A percentile compares a stretch with the other conserved stretches of the same genome.
phyloP scores from a whole-genome alignment of 2,888 invertebrate species.

The Diarsia brunnea region DNA sequence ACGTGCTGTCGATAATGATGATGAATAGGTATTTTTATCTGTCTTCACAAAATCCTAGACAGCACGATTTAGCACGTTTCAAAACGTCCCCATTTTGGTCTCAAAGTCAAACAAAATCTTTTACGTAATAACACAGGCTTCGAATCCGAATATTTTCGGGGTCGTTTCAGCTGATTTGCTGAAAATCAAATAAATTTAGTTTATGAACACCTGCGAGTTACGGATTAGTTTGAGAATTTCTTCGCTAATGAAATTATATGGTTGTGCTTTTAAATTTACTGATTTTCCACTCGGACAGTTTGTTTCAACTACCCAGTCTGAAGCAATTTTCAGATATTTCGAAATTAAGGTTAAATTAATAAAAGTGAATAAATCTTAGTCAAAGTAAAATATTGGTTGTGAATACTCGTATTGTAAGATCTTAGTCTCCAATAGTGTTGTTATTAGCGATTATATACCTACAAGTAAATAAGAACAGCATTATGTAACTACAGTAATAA shows the following conservation, averaged over 20 bases:
- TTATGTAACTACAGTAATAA: neutral
- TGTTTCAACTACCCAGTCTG: constrained; percentile 26
- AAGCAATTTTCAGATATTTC: constrained; percentile 17
- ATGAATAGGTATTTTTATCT: neutral
- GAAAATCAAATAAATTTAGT: constrained; percentile 52
- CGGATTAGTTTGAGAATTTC: constrained; percentile 40
- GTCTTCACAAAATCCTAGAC: neutral
- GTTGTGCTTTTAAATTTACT: constrained; percentile 28
- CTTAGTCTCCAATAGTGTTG: neutral
- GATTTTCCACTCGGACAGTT: constrained; percentile 41
- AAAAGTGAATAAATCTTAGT: neutral
- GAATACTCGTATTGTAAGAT: neutral
- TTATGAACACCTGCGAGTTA: constrained; percentile 56
- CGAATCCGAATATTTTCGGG: constrained; percentile 43
- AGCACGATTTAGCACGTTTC: neutral
- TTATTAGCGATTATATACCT: neutral
- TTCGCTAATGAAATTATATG: constrained; percentile 45
- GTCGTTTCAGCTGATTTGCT: constrained; percentile 46
- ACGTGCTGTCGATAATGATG: no score
- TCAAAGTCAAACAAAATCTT: constrained; percentile 37
- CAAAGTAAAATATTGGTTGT: neutral
- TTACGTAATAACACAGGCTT: constrained; percentile 12
- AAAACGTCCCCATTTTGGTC: neutral
- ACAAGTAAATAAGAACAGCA: neutral
- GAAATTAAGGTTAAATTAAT: constrained; percentile 22